These are phyloP conservation scores for Corapipo altera DNA, from an alignment of 2,113 vertebrate genomes.

Conservation along the genomic window DNA sequence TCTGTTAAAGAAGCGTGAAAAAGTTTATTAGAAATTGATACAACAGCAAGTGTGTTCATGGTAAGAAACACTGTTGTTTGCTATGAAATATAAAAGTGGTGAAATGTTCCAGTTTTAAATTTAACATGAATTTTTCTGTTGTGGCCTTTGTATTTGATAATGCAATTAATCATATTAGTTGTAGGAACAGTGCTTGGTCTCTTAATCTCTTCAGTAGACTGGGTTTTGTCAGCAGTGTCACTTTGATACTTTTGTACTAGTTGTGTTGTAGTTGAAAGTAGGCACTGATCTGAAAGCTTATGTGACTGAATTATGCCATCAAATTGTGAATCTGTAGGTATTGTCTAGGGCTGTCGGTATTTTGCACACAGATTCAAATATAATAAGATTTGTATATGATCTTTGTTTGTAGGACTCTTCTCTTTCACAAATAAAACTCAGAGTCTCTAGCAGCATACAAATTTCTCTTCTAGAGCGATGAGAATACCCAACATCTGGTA, in stretches of 20 bases:
- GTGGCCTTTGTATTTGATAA: neutral
- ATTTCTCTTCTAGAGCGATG: neutral
- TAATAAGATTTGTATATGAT: neutral
- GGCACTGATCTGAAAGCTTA: neutral
- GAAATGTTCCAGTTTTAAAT: neutral
- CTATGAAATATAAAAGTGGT: neutral
- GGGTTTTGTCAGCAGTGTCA: neutral
- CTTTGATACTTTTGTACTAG: neutral
- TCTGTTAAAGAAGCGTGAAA: neutral
- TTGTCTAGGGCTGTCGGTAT: neutral
- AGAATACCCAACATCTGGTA: neutral
- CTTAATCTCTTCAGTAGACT: neutral
- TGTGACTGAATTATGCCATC: neutral
- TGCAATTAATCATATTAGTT: neutral
- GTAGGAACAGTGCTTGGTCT: neutral
- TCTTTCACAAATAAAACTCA: neutral
- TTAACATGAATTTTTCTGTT: neutral
- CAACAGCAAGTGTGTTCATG: neutral
- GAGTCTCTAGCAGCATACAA: neutral
- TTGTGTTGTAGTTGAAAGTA: neutral
- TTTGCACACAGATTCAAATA: neutral
- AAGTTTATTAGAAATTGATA: neutral
- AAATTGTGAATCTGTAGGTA: neutral
- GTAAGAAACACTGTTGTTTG: neutral
- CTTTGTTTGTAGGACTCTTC: neutral